phyloP scores from a whole-genome alignment of 2,113 vertebrate species.

The Sturnus vulgaris region DNA sequence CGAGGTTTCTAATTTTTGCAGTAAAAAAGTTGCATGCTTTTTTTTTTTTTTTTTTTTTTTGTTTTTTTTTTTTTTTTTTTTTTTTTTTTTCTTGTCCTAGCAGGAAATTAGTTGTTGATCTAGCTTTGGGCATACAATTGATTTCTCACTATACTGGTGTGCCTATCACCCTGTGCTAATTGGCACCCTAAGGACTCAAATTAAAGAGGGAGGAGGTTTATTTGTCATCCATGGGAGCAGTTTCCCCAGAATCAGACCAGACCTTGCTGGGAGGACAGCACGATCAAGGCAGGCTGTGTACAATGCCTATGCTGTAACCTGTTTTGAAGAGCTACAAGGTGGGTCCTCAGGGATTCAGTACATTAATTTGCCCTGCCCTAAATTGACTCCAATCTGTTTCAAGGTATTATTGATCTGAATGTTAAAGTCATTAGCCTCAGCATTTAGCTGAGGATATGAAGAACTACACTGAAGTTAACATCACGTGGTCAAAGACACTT shows the following conservation, averaged over 20 bases:
- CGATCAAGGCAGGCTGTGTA: background rate
- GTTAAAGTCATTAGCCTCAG: background rate
- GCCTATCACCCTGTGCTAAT: background rate
- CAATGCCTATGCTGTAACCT: background rate
- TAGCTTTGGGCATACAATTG: background rate
- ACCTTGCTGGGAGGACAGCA: background rate
- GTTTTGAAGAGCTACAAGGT: background rate
- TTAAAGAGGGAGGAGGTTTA: background rate
- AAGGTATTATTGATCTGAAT: conserved; percentile 1
- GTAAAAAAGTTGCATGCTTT: background rate
- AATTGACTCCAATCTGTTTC: background rate
- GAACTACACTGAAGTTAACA: background rate
- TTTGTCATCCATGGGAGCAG: background rate
- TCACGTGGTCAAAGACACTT: background rate
- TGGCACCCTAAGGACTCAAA: background rate
- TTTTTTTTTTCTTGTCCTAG: background rate
- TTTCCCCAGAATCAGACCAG: background rate
- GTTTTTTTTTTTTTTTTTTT: background rate
- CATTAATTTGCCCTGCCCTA: background rate
- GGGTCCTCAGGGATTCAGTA: background rate
- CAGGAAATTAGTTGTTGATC: background rate
- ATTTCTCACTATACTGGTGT: background rate
- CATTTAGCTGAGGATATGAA: background rate
- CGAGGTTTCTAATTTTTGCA: background rate
- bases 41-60: background rate